These are phyloP conservation scores for Corythaixoides concolor DNA, from an alignment of 2,113 vertebrate genomes.

Conservation along the genomic window DNA sequence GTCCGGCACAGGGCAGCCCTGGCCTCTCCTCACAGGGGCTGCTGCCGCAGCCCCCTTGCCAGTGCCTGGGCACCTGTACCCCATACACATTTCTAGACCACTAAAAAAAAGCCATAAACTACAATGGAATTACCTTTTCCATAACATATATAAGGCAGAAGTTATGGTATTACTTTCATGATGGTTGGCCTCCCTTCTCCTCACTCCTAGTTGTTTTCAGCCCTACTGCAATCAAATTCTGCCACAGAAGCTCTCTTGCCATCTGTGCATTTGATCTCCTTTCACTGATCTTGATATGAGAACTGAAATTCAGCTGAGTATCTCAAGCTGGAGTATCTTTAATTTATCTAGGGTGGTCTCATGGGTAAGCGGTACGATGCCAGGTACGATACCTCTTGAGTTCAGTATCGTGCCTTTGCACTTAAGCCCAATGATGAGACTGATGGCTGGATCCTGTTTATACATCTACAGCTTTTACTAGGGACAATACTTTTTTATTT, in stretches of 20 bases:
- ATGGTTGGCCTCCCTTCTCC: neutral
- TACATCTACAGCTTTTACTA: neutral
- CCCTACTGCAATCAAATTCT: neutral
- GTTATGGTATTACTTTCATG: neutral
- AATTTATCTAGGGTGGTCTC: neutral
- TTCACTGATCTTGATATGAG: neutral
- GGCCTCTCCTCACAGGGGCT: neutral
- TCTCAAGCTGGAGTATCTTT: neutral
- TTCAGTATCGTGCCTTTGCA: neutral
- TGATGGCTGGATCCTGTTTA: neutral
- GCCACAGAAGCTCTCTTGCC: rapidly evolving
- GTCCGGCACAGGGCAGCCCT: rapidly evolving
- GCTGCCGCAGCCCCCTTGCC: neutral
- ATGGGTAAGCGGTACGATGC: neutral
- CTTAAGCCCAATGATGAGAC: neutral
- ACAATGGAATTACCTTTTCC: neutral
- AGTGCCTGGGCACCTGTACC: neutral
- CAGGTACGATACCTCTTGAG: neutral
- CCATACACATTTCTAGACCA: neutral
- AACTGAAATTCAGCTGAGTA: neutral
- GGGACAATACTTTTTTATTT: neutral
- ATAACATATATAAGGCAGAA: neutral
- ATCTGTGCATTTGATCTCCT: neutral
- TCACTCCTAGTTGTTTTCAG: neutral
- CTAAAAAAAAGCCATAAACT: neutral